Conservation (phyloP, 2,888 invertebrate genomes). For the Resseliella maxima region DNA sequence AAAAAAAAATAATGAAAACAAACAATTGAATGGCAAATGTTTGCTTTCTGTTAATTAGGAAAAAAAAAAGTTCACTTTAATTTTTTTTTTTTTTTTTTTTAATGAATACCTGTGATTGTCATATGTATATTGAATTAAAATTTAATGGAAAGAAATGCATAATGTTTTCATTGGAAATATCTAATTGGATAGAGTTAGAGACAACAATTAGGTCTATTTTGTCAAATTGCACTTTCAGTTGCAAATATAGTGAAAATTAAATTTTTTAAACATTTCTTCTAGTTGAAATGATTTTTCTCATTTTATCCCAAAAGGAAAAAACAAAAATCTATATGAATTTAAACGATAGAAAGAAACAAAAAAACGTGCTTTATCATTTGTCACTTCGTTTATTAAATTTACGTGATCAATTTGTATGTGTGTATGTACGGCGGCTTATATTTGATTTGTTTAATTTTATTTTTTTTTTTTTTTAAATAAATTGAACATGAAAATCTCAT, state of each 20-base stretch:
- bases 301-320: too few species aligned
- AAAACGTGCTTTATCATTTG: neutral
- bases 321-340: too few species aligned
- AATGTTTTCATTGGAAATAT: too few species aligned
- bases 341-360: too few species aligned
- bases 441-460: neutral
- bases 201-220: too few species aligned
- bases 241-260: too few species aligned
- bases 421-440: neutral
- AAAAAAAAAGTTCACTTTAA: neutral
- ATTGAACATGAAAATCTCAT: neutral
- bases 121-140: neutral
- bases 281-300: too few species aligned
- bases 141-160: too few species aligned
- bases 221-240: too few species aligned
- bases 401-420: neutral
- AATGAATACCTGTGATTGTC: constrained; percentile 44
- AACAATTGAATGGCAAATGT: neutral
- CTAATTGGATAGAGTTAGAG: too few species aligned
- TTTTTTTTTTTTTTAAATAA: neutral
- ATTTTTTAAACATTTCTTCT: too few species aligned
- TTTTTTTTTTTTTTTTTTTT: constrained; percentile 23
- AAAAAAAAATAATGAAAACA: neutral
- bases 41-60: constrained; percentile 17
- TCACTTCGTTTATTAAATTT: neutral